Base-by-base conservation (phyloP, 2,888 invertebrate species). In the Anoplius nigerrimus region DNA sequence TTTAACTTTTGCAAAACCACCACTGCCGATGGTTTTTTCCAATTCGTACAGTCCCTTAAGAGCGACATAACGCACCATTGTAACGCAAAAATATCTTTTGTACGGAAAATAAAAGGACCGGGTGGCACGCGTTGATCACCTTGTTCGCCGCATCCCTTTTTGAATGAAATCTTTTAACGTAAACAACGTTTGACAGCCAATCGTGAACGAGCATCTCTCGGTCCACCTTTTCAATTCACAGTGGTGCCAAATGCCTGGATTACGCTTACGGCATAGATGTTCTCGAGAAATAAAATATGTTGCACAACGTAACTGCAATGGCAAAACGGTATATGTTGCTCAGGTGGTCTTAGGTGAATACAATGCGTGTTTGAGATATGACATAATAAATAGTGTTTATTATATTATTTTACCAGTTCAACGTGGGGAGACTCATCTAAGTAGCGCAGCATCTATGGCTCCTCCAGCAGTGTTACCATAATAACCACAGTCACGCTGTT, bases 1-100 rank as follows among this genome's bases (percentile, higher is more conserved):
- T 85, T 95, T 94, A 11, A 95, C 95, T 91, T 95, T 95, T 4
- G 94, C 95, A 88, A 95, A 95, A 57, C 95, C 95, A 69, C 95
- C 94, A 88, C 91, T 90, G 24, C 94, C 94, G 82, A 94, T 93
- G 0, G 94, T 94, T 85, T 93, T 93, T 74, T 93, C 92, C 45
- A 93, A 84, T 74, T 93, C 92, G 80, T 94, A 94, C 45, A 92
- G 89, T 34, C 93, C 93, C 76, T 92, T 92, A 64, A 94, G 89
- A 21, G 88, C 90, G 62, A 84, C 81, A 82, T 91, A 90, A 74
- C 90, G 89, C 51, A 90, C 90, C 91, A 91, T 91, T 84, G 52
- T 82, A 42, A 53, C 5, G 6, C 20, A 16, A 53, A 21, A 52
- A 51, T 21, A 43, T 45, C 11, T 24, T 16, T 6, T 6, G 6